Base-by-base conservation (phyloP, 1,140 invertebrate species). In the Geopemphigus sp. region DNA sequence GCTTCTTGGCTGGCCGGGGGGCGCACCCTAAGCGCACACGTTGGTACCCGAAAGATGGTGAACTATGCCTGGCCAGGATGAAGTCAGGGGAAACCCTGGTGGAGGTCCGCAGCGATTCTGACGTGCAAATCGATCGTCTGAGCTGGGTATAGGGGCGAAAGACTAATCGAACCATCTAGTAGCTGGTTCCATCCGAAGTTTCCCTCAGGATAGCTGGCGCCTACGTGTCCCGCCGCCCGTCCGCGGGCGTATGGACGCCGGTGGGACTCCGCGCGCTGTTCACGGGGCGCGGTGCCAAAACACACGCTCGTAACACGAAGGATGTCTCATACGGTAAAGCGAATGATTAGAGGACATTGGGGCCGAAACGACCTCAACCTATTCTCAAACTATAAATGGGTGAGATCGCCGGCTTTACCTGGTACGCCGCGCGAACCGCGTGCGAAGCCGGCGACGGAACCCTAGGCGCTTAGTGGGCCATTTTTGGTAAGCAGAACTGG, bases 401-500 rank as follows among this genome's bases (percentile, higher is more conserved):
- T 93, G 88, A 90, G 91, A 92, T 87, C 88, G 87, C 87, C 86
- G 87, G 87, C 88, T 91, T 91, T 87, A 47, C 90, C 91, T 89
- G 86, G 91, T 84, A 88, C 88, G 61, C 73, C 32, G 56, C 74
- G 57, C 24, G 32, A 45, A 57, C 39, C 57, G 50, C n/a, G 70
- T 39, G 81, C 63, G 70, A 76, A 78, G 72, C 81, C 72, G 61
- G 59, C 70, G 56, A 68, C 39, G 68, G 81, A 81, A 86, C 88
- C 90, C 86, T 87, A 87, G 89, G 90, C 90, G 89, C 90, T 89
- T 88, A 93, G 91, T 92, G 91, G 91, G 91, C 92, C 92, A 93
- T 88, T 93, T 93, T 93, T 93, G 91, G 92, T 93, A 93, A 93
- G 91, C 91, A 93, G 92, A 93, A 94, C 92, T 93, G 92, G 92